Evolutionary conservation across 2,797 vertebrate species (phyloP), one percentile per base, ranked within the genome.

Genomic region (Pogoniulus pusillus): DNA sequence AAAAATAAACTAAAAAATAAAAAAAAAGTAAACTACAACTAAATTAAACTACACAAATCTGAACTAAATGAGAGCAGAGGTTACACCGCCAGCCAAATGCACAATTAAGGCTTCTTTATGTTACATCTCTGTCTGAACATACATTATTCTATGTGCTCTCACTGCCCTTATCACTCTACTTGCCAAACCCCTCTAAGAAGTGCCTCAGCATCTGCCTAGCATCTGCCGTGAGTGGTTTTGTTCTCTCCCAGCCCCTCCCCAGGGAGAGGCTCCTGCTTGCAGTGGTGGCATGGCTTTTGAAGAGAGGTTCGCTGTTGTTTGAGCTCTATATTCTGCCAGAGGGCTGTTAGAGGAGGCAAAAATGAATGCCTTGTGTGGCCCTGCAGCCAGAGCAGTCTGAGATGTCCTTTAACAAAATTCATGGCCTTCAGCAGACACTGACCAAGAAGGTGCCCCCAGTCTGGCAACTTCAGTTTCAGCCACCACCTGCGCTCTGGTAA

Each of bases 181-280:
- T 23, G 58, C 84, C 76, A 91, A 90, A 90, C 64, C 87, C 70
- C 84, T 87, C 85, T 54, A 85, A 80, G 85, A 66, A 89, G 43
- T n/a, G 18, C 63, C 70, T 90, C 66, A 92, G 43, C 84, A 91
- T 95, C 91, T 95, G 75, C 53, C 81, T 72, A 78, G 66, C 62
- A 81, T 92, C 87, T 93, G 84, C n/a, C 82, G 51, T 0, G 0
- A 18, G 58, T 43, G 70, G 35, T 51, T 95, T 81, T 87, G 27
- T 37, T 89, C 79, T 78, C 43, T 78, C 45, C 49, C 54, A 54
- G 70, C 35, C 57, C 26, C n/a, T 85, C 39, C 39, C 29, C 41
- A 71, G n/a, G 29, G 29, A 39, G 1, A 65, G 5, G 8, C 16
- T 87, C 0, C 0, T 30, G 55, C 70, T 71, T 19, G 8, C 62